Evolutionary conservation across 2,797 vertebrate genomes (phyloP).

Genomic region (Cottoperca gobio): DNA sequence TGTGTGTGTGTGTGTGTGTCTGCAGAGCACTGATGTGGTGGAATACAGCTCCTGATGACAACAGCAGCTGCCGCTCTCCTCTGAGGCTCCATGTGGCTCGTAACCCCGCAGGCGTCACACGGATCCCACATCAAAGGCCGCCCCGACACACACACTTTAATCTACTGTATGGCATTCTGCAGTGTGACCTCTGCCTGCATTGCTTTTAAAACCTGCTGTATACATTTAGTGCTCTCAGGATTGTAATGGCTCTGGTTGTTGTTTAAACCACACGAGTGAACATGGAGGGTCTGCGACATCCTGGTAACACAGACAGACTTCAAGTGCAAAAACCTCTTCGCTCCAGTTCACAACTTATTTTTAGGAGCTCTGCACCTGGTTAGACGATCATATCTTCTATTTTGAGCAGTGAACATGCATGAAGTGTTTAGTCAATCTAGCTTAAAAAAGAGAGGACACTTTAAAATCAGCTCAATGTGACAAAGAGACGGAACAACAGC

Average conservation of each 20-base stretch:
- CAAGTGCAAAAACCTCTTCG: background rate
- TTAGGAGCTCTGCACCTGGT: background rate
- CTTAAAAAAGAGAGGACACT: background rate
- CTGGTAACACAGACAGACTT: background rate
- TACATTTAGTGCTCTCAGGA: conserved; percentile 25
- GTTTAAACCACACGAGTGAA: conserved; percentile 38
- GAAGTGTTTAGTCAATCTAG: conserved; percentile 4
- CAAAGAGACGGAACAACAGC: background rate
- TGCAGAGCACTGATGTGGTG: conserved; percentile 3
- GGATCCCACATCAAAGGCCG: conserved; percentile 63
- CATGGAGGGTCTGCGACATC: background rate
- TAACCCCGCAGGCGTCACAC: conserved; percentile 49
- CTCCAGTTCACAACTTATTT: background rate
- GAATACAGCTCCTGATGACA: conserved; percentile 53
- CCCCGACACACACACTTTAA: conserved; percentile 39
- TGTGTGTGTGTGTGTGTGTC: background rate
- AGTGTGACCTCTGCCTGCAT: conserved; percentile 30
- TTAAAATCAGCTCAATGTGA: background rate
- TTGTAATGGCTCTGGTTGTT: conserved; percentile 6
- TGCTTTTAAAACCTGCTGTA: conserved; percentile 42
- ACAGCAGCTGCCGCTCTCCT: conserved; percentile 58
- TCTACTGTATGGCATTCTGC: conserved; percentile 36
- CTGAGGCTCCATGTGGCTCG: conserved; percentile 28
- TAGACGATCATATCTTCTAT: background rate
- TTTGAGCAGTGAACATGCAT: background rate